These are phyloP conservation scores for Eurystomus glaucurus DNA, from an alignment of 2,797 vertebrate species.

Conservation along the genomic window DNA sequence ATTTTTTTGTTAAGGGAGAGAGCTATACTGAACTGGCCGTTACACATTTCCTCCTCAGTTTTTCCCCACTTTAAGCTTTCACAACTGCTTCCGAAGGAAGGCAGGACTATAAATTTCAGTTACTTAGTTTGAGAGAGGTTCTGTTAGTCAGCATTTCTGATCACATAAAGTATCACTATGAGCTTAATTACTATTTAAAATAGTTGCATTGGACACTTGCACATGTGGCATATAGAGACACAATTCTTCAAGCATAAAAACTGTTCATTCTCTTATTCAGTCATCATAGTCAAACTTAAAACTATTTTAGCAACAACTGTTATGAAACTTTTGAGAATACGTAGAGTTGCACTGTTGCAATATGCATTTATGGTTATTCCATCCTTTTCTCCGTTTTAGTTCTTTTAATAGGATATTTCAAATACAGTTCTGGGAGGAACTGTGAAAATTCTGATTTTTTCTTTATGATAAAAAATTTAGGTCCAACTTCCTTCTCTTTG, in stretches of 20 bases:
- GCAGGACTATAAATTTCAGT: not conserved
- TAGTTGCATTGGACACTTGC: not conserved
- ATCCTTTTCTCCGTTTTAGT: not conserved
- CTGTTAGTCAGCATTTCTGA: not conserved
- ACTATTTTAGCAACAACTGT: not conserved
- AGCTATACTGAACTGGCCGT: not conserved
- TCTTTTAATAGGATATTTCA: not conserved
- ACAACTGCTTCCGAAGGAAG: not conserved
- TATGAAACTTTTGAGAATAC: not conserved
- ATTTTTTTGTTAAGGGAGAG: not conserved
- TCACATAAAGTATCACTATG: not conserved
- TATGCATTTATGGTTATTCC: not conserved
- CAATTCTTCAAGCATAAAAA: not conserved
- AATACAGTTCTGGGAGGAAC: not conserved
- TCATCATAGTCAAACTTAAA: not conserved
- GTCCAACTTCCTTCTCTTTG: not conserved
- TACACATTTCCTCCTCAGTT: not conserved
- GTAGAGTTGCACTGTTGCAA: not conserved
- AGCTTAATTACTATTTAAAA: not conserved
- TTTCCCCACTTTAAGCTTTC: not conserved
- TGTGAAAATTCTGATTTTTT: not conserved
- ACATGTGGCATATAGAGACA: fast-evolving
- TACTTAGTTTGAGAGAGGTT: not conserved
- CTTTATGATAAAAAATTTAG: not conserved
- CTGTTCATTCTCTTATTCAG: not conserved